Evolutionary conservation across 1,140 invertebrate genomes (phyloP), one percentile per base, ranked within the genome.

Genomic region (Steinernema khuongi): DNA sequence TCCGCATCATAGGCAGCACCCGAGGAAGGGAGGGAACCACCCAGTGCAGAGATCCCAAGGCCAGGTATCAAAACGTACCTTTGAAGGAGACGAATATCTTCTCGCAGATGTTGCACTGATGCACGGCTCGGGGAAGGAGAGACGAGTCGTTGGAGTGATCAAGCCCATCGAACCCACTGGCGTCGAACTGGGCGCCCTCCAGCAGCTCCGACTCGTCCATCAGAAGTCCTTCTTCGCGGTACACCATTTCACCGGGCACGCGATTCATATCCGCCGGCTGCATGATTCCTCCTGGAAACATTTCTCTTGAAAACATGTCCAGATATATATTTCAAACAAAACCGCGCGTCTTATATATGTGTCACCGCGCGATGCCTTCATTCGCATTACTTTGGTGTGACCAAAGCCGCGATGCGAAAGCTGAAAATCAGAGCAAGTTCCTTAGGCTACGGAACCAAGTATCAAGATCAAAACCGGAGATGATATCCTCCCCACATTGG

Each of bases 71-170:
- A 18, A 2, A 1, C 11, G 33, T 50, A 83, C 83, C 83, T 83
- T 84, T 84, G 67, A 81, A 81, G 0, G 83, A 84, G 44, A 84
- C 83, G 71, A 84, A 84, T 32, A 84, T 85, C 74, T 84, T 84
- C 69, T 84, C 83, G 74, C 83, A 84, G 18, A 79, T 74, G 29
- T 81, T 77, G 43, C 83, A 84, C 68, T 84, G 83, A 71, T 84
- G 83, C 1, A 85, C 82, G 11, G 82, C 76, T 19, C 79, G 77
- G 2, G 76, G 81, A 31, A 72, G 50, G 19, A 31, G 18, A 73
- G 7, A 22, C 26, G 50, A 60, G 50, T 60, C 26, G 7, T 7
- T 22, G 4, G 50, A 22, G 19, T 60, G 14, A 22, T 60, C 50
- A 14, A 60, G 4, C 4, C 50, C 50, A 22, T 60, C 19, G 50